Evolutionary conservation across 2,797 vertebrate genomes (phyloP), one percentile per base, ranked within the genome.

Genomic region (Parambassis ranga): DNA sequence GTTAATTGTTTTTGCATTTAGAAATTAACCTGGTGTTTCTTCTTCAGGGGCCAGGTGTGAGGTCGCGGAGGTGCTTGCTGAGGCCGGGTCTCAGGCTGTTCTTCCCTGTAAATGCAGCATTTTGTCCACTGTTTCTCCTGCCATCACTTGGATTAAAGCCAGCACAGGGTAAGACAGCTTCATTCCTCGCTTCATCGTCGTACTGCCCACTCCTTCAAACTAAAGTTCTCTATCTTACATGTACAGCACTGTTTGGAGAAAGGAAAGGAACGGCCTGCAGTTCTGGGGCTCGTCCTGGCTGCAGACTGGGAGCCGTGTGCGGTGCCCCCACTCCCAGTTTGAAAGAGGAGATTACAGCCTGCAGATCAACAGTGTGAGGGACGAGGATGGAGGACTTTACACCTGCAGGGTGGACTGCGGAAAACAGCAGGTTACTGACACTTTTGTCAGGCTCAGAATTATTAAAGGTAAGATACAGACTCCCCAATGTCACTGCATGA

Each of bases 231-330:
- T 8, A 14, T 26, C 14, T 44, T n/a, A 8, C 9, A 56, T 48
- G 24, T 4, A 57, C 59, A 93, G 87, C 42, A 91, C 87, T 1
- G 53, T 94, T 11, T 93, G 91, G 91, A 89, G 83, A 15, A 90
- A 80, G 58, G 8, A 79, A n/a, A 82, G 3, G 63, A 90, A 30
- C 0, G 93, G 93, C 11, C 43, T 93, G 52, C 86, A 89, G 77
- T 90, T 73, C 58, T 65, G 81, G 26, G 74, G 85, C 1, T 19
- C 20, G 1, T 28, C 0, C 8, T 88, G 60, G 89, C 10, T 5
- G 4, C 3, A 13, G 31, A 50, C 23, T 2, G 65, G 31, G 5
- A 1, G 0, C 9, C 26, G 81, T 0, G 18, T 60, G 0, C 33
- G 1, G 10, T 89, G 87, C 42, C 86, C 82, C 2, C 53, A 84